A percentile compares a stretch with the other conserved stretches of the same genome.
phyloP scores from a whole-genome alignment of 92 coral and sea anemone genomes.

The Epizoanthus illoricatus region DNA sequence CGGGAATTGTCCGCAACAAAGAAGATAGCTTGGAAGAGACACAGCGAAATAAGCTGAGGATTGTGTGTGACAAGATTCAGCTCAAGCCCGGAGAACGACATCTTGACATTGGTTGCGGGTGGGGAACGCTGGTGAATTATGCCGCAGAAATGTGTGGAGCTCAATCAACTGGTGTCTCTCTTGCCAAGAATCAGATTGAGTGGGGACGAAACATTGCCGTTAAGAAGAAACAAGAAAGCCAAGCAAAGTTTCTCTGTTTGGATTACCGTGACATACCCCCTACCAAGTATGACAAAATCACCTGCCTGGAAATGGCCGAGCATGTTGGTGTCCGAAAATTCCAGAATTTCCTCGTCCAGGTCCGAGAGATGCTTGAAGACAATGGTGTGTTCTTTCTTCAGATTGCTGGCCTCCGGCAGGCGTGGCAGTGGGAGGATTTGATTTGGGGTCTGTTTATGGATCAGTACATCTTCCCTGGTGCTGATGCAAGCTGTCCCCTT shows the following conservation, averaged over 20 bases:
- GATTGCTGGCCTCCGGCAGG: slow-evolving; percentile 98
- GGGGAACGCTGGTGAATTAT: slow-evolving; percentile 96
- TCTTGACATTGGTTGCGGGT: slow-evolving; percentile 98
- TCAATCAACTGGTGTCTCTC: slow-evolving; percentile 82
- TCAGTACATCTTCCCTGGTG: slow-evolving; percentile 97
- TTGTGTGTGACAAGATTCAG: slow-evolving; percentile 87
- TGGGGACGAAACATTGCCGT: slow-evolving; percentile 76
- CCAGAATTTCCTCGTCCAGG: slow-evolving; percentile 89
- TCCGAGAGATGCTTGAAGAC: slow-evolving; percentile 93
- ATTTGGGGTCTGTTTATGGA: slow-evolving; percentile 99
- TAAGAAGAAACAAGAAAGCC: slow-evolving; percentile 53
- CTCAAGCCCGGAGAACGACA: slow-evolving; percentile 83
- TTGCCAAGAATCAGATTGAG: slow-evolving; percentile 85
- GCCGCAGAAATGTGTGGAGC: slow-evolving; percentile 88
- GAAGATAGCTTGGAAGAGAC: slow-evolving; percentile 83
- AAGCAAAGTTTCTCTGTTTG: slow-evolving; percentile 78
- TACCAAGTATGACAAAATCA: slow-evolving; percentile 79
- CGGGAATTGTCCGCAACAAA: slow-evolving; percentile 73
- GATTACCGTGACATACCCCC: slow-evolving; percentile 95
- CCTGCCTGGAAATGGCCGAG: slow-evolving; percentile 99
- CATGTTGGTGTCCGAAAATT: slow-evolving; percentile 95
- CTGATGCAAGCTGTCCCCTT: slow-evolving; percentile 96
- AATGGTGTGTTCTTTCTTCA: slow-evolving; percentile 97
- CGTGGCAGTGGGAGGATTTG: slow-evolving; percentile 99
- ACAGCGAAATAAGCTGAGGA: slow-evolving; percentile 79